These are phyloP conservation scores for Ictidomys tridecemlineatus DNA, from an alignment of 2,113 vertebrate species.

Conservation along the genomic window DNA sequence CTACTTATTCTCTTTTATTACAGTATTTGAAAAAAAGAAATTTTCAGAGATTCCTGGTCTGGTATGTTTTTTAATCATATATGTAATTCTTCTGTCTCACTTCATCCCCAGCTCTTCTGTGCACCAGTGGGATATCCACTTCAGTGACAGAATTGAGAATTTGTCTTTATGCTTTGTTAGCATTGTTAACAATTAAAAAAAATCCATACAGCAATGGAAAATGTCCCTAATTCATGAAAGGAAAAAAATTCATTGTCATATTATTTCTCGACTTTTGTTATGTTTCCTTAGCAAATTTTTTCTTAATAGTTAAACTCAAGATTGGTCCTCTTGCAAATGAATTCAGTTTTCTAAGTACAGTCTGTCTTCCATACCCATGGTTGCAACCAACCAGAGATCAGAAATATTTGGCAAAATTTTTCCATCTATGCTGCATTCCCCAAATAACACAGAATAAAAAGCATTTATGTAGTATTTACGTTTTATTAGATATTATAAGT, in stretches of 20 bases:
- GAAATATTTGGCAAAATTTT: neutral
- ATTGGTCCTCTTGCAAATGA: conserved; percentile 41
- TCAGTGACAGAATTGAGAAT: neutral
- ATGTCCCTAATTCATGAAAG: conserved; percentile 57
- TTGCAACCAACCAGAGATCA: neutral
- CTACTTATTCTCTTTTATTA: conserved; percentile 36
- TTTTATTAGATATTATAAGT: no score
- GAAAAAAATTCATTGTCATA: neutral
- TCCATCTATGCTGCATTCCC: neutral
- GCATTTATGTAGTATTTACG: neutral
- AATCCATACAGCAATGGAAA: conserved; percentile 69
- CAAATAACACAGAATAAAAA: no score
- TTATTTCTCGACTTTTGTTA: conserved; percentile 59
- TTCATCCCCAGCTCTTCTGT: neutral
- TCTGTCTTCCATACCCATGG: no score
- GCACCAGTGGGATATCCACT: accelerated
- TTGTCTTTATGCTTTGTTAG: conserved; percentile 53
- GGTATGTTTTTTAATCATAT: neutral
- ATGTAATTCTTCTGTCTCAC: conserved; percentile 1
- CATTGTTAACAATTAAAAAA: conserved; percentile 80
- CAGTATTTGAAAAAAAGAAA: conserved; percentile 39
- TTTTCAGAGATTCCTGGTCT: neutral
- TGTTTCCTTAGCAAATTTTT: conserved; percentile 69
- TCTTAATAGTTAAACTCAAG: neutral
- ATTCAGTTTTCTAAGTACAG: conserved; percentile 64